Conservation (phyloP, 2,113 vertebrate species). For the Poeciliopsis turrubarensis region DNA sequence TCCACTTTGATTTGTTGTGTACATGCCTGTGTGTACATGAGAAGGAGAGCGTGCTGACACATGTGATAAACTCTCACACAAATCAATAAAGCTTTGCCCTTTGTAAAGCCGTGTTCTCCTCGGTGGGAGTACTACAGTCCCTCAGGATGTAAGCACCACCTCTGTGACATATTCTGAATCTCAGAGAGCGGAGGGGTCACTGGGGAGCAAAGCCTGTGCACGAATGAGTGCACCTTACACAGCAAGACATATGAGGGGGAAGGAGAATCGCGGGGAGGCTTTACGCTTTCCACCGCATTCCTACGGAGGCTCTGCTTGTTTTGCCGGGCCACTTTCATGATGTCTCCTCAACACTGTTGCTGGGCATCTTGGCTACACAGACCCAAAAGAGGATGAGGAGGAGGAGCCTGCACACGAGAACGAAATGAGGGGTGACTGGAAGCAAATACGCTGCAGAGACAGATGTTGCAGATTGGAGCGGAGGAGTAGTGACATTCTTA, state of each 20-base stretch:
- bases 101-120: conserved; percentile 64
- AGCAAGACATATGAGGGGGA: conserved; percentile 39
- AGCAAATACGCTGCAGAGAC: conserved; percentile 61
- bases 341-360: conserved; percentile 68
- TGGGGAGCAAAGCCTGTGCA: conserved; percentile 55
- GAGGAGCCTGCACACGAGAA: conserved; percentile 49
- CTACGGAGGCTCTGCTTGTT: conserved; percentile 28
- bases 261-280: background rate
- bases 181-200: conserved; percentile 62
- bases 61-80: conserved; percentile 72
- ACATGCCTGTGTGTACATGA: conserved; percentile 11
- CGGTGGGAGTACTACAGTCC: conserved; percentile 63
- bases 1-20: background rate
- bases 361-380: conserved; percentile 73
- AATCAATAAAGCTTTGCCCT: conserved; percentile 74
- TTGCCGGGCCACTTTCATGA: conserved; percentile 52
- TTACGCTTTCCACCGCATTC: conserved; percentile 1
- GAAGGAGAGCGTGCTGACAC: conserved; percentile 6
- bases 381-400: conserved; percentile 71
- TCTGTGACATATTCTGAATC: conserved; percentile 61
- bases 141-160: conserved; percentile 62
- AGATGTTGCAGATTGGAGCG: conserved; percentile 73
- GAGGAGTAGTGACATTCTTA: conserved; percentile 70
- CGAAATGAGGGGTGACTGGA: conserved; percentile 53
- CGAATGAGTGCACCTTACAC: conserved; percentile 60